Conservation (phyloP, 92 coral and sea anemone species). For the Montipora capitata region DNA sequence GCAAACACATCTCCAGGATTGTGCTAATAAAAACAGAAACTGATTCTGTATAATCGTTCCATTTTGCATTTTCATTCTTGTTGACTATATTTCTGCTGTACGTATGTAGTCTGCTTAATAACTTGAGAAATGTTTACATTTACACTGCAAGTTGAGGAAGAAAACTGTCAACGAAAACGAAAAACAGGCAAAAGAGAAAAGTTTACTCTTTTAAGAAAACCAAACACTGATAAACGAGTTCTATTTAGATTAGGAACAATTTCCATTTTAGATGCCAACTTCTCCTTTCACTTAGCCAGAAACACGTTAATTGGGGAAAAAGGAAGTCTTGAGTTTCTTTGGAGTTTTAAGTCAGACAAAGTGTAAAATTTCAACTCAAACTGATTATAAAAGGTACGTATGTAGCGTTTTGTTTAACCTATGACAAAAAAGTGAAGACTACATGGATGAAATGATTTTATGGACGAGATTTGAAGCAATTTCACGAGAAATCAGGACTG, state of each 20-base stretch:
- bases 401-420: background rate
- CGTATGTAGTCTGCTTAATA: constrained; percentile 2
- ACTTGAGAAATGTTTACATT: constrained; percentile 31
- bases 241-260: constrained; percentile 39
- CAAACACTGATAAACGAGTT: constrained; percentile 52
- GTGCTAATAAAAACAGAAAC: too few species aligned
- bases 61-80: background rate
- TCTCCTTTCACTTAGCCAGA: constrained; percentile 2
- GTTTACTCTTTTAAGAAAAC: constrained; percentile 34
- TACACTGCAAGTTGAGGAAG: constrained; percentile 46
- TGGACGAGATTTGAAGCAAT: constrained; percentile 4
- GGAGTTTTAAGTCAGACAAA: background rate
- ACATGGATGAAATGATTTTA: background rate
- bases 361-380: background rate
- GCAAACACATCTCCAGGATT: too few species aligned
- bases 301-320: constrained; percentile 23
- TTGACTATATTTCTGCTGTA: background rate
- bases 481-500: constrained; percentile 33
- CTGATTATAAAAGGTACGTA: background rate
- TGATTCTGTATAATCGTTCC: background rate
- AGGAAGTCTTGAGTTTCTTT: background rate
- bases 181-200: constrained; percentile 18
- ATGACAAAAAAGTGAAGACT: background rate
- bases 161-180: constrained; percentile 22
- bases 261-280: constrained; percentile 50